phyloP scores from a whole-genome alignment of 2,113 vertebrate species.

The Chionis minor region DNA sequence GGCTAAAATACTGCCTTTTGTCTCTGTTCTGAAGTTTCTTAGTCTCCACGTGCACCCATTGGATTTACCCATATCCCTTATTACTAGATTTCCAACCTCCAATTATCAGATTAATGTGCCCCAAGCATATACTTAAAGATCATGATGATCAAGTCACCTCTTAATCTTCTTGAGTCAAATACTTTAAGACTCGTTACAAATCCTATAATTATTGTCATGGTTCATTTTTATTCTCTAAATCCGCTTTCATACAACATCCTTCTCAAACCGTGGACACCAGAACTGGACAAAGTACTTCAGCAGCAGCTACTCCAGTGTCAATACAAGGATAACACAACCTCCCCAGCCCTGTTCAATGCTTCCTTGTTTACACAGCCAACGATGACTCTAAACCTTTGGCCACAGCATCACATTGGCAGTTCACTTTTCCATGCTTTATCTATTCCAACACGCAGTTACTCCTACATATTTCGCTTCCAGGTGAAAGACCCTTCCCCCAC shows the following conservation, averaged over 20 bases:
- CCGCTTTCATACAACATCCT: not conserved
- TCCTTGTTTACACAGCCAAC: slow-evolving; percentile 6
- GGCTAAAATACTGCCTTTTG: not conserved
- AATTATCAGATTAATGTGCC: slow-evolving; percentile 9
- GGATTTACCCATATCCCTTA: not conserved
- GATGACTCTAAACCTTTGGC: slow-evolving; percentile 50
- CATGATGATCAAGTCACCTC: not conserved
- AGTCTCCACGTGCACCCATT: not conserved
- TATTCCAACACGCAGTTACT: not conserved
- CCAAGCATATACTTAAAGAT: not conserved
- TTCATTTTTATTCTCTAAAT: not conserved
- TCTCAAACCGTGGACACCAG: not conserved
- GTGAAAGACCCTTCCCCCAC: slow-evolving; percentile 7
- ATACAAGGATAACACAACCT: not conserved
- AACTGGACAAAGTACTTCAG: not conserved
- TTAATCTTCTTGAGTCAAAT: not conserved
- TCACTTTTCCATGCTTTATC: not conserved
- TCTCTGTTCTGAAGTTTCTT: not conserved
- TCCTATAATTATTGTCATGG: not conserved
- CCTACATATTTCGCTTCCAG: slow-evolving; percentile 19
- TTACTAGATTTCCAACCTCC: not conserved
- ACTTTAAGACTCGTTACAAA: not conserved
- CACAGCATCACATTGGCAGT: not conserved
- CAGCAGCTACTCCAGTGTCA: not conserved
- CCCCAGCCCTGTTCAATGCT: not conserved